A percentile compares a stretch with the other conserved stretches of the same genome.
These are phyloP conservation scores for Vanessa atalanta DNA, from an alignment of 1,140 invertebrate genomes.

Conservation along the genomic window DNA sequence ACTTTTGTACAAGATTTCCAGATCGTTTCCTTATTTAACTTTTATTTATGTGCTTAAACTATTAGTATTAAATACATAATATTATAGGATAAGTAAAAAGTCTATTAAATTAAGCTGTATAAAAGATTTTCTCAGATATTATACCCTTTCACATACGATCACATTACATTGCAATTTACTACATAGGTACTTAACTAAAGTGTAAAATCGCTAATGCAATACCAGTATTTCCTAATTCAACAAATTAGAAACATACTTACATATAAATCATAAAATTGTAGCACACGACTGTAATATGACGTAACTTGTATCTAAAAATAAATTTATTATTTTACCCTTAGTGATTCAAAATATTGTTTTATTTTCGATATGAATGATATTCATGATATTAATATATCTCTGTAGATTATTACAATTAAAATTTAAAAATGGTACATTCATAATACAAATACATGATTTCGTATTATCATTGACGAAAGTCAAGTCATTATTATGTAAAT, in stretches of 20 bases:
- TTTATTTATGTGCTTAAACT: background rate
- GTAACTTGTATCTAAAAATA: background rate
- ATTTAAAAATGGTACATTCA: too few relatives aligned
- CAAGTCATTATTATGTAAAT: too few relatives aligned
- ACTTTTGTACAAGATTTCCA: too few relatives aligned
- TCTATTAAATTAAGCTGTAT: slow-evolving; percentile 20
- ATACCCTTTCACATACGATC: slow-evolving; percentile 23
- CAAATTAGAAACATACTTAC: slow-evolving; percentile 14
- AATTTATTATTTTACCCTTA: slow-evolving; percentile 1
- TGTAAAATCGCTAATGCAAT: slow-evolving; percentile 15
- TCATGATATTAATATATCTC: too few relatives aligned
- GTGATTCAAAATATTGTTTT: background rate
- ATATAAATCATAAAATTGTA: slow-evolving; percentile 4
- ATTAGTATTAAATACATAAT: background rate
- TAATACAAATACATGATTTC: too few relatives aligned
- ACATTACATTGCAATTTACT: slow-evolving; percentile 5
- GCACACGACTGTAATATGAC: background rate
- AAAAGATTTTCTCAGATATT: slow-evolving; percentile 15
- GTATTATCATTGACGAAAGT: too few relatives aligned
- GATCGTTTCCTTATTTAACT: too few relatives aligned
- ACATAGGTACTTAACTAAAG: slow-evolving; percentile 5
- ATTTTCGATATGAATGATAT: background rate
- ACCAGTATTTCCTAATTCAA: slow-evolving; percentile 30
- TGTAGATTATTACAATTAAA: too few relatives aligned
- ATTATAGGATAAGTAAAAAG: background rate